Evolutionary conservation across 2,888 invertebrate species (phyloP), one percentile per base, ranked within the genome.

Genomic region (Amiota mariae): DNA sequence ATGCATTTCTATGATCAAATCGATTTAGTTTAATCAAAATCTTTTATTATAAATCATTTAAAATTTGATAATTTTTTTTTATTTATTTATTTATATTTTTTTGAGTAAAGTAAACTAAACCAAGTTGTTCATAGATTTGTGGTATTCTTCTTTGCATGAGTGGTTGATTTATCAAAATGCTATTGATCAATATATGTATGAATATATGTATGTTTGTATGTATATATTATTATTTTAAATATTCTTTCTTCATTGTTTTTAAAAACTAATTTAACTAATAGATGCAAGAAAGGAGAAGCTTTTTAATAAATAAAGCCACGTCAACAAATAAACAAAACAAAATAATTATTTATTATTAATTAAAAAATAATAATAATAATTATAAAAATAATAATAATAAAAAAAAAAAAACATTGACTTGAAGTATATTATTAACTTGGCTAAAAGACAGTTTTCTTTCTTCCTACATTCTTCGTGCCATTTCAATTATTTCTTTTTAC

Each of bases 71-170:
- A 10, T 18, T 18, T 36, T 61, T 10, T 24, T 9, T 24, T 36
- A 0, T 9, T 13, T 18, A 9, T 61, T 61, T 10, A 12, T 9
- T 12, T 36, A n/a, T n/a, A n/a, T 0, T 2, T 13, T 36, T 36
- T 36, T 6, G 36, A 36, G 6, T 36, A 36, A 36, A 36, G 74
- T 83, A 87, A 84, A 80, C 86, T 80, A 84, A 87, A 87, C 86
- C 87, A 87, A 87, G 88, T 82, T 82, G 83, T 84, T 86, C 87
- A 87, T 88, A 87, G 76, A 54, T 36, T 81, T 84, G 79, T 78
- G 76, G 76, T 73, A 6, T 36, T 76, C 78, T 73, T 74, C 76
- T 78, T 71, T 11, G 20, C 8, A 36, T 57, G 15, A 13, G 3
- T 54, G 56, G 1, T 15, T 51, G 59, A 61, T 9, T n/a, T n/a